These are phyloP conservation scores for Pseudanteris insignis DNA, from an alignment of 2,888 invertebrate genomes.

Conservation along the genomic window DNA sequence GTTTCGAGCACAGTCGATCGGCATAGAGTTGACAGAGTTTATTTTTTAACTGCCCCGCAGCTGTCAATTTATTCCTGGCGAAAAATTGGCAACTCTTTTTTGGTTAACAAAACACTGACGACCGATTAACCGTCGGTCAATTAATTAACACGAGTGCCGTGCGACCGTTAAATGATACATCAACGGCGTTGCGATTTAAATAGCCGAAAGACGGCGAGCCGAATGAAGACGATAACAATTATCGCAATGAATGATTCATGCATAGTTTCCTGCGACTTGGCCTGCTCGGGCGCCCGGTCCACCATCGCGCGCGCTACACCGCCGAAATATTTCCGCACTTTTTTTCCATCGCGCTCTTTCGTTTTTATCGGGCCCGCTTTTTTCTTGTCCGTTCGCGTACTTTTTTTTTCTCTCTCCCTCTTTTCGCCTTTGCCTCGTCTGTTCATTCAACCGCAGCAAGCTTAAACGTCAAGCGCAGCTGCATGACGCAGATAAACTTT, in stretches of 20 bases:
- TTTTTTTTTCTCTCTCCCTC: constrained; percentile 9
- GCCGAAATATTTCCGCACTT: constrained; percentile 28
- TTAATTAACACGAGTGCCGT: constrained; percentile 17
- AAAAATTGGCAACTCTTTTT: no score
- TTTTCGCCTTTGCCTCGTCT: constrained; percentile 41
- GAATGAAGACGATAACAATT: constrained; percentile 35
- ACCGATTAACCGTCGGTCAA: constrained; percentile 5
- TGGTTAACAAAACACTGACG: no score
- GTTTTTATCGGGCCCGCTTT: constrained; percentile 21
- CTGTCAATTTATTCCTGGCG: no score
- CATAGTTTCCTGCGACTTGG: constrained; percentile 27
- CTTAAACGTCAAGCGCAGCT: constrained; percentile 46
- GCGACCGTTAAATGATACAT: constrained; percentile 25
- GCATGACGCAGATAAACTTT: constrained; percentile 46
- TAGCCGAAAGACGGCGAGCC: constrained; percentile 18
- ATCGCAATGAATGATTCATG: constrained; percentile 39
- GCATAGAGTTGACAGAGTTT: no score
- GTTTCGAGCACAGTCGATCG: no score
- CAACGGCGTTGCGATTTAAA: constrained; percentile 21
- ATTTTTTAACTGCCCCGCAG: no score
- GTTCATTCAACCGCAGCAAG: constrained; percentile 46
- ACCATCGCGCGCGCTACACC: constrained; percentile 1
- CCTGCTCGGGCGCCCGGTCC: constrained; percentile 2
- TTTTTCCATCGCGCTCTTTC: constrained; percentile 24
- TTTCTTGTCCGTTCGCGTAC: constrained; percentile 1